A percentile compares a stretch with the other conserved stretches of the same genome.
Evolutionary conservation across 2,113 vertebrate species (phyloP).

Genomic region (Herpailurus yagouaroundi): DNA sequence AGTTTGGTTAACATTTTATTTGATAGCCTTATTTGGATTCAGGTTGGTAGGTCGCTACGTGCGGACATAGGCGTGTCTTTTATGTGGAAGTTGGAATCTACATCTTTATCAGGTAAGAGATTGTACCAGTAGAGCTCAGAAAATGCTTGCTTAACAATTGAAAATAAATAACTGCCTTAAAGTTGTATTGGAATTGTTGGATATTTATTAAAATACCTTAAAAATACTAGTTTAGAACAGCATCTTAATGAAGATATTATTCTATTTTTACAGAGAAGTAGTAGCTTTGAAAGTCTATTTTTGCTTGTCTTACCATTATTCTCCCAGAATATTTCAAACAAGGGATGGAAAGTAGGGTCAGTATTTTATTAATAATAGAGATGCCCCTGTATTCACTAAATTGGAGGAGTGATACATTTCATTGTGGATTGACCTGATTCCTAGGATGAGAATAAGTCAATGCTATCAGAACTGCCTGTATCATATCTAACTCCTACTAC

Average conservation of each 20-base stretch:
- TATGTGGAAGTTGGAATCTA: not conserved
- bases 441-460: not conserved
- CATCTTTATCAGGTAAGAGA: not conserved
- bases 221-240: not conserved
- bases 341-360: not conserved
- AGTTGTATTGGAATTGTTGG: not conserved
- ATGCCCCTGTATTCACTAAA: not conserved
- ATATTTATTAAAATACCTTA: not conserved
- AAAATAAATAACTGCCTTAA: constrained; percentile 11
- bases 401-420: not conserved
- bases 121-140: not conserved
- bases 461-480: not conserved
- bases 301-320: not conserved
- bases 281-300: not conserved
- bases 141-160: not conserved
- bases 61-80: not conserved
- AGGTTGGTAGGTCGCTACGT: not conserved
- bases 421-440: not conserved
- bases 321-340: not conserved
- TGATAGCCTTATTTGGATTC: not conserved
- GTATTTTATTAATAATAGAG: not conserved
- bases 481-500: not conserved
- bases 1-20: not conserved
- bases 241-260: not conserved
- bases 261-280: not conserved